Base-by-base conservation (phyloP, 2,888 invertebrate species). In the Merodon equestris region DNA sequence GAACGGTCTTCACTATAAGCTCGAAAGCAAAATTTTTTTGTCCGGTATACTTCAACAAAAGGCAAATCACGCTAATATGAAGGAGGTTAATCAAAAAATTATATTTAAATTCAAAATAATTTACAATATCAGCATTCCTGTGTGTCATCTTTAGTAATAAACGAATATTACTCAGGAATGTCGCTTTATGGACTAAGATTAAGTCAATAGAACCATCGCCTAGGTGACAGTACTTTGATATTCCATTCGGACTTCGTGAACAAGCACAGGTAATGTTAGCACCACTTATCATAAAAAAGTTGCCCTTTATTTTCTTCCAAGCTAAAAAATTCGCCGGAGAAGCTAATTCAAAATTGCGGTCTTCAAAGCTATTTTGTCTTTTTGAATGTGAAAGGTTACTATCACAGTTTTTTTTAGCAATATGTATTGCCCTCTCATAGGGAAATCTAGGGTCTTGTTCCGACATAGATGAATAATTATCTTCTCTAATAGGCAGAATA, bases 151-250 rank as follows among this genome's bases (percentile, higher is more conserved):
- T 90, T 34, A 93, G 86, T 53, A 95, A 89, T 85, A 95, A 91
- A 76, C 92, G 91, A 47, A 95, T 87, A 86, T 93, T 94, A 85
- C 95, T 93, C 42, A 93, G 85, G 66, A 95, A 86, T 15, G 93
- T 92, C 15, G 95, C 94, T 84, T 94, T 93, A 48, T 91, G 91
- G 40, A 95, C 92, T 44, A 96, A 87, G 81, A 95, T 92, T 82
- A 96, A 90, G 88, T 96, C 94, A 72, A 94, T 90, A 85, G 92
- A 93, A 27, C 96, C 96, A 87, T 96, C 94, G 0, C 95, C 95
- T 42, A 95, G 89, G 87, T 96, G 95, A 86, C 93, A 93, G 84
- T 91, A 92, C 0, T 94, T 94, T 48, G 95, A 93, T 83, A 95
- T 92, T 50, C 96, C 96, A 84, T 93, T 91, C 0, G 94, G 94